Base-by-base conservation (phyloP, 2,888 invertebrate species). In the Hermaeophaga mercurialis region DNA sequence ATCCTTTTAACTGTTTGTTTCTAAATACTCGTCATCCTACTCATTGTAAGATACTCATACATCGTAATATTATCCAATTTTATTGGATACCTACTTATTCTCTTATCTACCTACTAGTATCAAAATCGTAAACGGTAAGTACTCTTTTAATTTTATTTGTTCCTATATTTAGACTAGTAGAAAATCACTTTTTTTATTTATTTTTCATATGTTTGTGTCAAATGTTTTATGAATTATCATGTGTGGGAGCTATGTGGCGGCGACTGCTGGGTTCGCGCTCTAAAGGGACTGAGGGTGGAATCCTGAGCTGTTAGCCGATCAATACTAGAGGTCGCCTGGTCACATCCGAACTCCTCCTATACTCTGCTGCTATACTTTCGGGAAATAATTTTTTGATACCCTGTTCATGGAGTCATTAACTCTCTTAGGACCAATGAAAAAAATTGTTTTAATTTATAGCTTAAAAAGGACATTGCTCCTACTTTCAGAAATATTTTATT, bases 261-360 rank as follows among this genome's bases (percentile, higher is more conserved):
- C n/a, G 19, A 43, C 14, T 36, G 34, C 58, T 54, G 59, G 62
- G 54, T 58, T 59, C 50, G 64, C 54, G 60, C 60, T 43, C 58
- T 53, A 61, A 53, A 66, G 62, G 62, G 67, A 62, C 58, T 64
- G 65, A 66, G 66, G 66, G 66, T 64, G 70, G 61, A 33, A 52
- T 43, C 52, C 6, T 73, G 73, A 70, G 73, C 70, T 64, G 66
- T 63, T 66, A 56, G 53, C 69, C 74, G 77, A 77, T 77, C 77
- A 77, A 77, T 77, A 77, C 76, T 67, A 71, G 66, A 69, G 66
- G 67, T 68, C 68, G 74, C 75, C 75, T 72, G 73, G 76, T 70
- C 72, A 72, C 70, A 72, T 73, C 73, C 67, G 70, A 65, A 64
- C 62, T 50, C 49, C 49, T 39, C 15, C 38, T 41, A 31, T 33